Conservation (phyloP, 2,113 vertebrate genomes). For the Desmodus rotundus region DNA sequence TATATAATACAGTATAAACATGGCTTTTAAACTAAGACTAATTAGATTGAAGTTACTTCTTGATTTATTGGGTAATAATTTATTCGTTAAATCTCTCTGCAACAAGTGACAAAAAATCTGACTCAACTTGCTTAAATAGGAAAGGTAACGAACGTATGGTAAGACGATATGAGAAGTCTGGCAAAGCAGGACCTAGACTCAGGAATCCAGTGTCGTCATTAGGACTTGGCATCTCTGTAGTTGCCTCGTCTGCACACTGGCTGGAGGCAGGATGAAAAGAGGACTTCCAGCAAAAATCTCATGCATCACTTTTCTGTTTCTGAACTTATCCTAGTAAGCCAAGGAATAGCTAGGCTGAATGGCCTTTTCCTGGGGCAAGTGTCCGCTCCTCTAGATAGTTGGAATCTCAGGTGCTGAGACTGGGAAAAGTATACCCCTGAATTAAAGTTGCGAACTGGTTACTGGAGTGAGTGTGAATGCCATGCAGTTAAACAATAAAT, state of each 20-base stretch:
- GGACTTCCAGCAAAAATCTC: neutral
- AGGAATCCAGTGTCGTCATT: neutral
- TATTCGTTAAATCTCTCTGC: conserved; percentile 20
- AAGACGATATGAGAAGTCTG: neutral
- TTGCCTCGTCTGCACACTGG: neutral
- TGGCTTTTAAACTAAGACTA: conserved; percentile 14
- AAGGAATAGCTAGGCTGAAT: neutral
- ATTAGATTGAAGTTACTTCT: conserved; percentile 33
- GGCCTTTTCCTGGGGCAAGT: neutral
- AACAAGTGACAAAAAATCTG: neutral
- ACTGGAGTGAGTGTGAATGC: neutral
- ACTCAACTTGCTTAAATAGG: neutral
- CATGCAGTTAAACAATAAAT: neutral
- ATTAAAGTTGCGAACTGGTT: neutral
- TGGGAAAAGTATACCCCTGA: neutral
- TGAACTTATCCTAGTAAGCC: neutral
- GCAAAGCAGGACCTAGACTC: neutral
- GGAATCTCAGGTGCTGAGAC: neutral
- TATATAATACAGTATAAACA: neutral
- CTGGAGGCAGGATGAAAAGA: neutral
- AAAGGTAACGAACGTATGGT: neutral
- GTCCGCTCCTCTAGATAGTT: neutral
- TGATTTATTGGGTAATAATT: conserved; percentile 34
- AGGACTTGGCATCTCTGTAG: neutral
- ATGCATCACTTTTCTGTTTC: neutral